These are phyloP conservation scores for Tetragonisca angustula DNA, from an alignment of 2,888 invertebrate genomes.

Conservation along the genomic window DNA sequence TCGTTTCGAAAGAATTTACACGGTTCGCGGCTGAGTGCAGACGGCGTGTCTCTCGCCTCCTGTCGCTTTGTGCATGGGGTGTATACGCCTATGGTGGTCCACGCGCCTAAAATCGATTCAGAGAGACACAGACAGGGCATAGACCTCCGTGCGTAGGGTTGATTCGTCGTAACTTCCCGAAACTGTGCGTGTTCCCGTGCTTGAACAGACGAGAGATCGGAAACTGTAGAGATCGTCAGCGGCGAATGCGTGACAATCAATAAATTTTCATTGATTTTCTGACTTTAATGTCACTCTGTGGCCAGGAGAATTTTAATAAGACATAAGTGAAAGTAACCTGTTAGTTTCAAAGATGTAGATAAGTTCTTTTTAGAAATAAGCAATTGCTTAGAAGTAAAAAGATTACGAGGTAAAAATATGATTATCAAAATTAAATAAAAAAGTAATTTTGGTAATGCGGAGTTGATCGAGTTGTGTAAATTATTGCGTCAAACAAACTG, in stretches of 20 bases:
- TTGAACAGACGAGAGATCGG: neutral
- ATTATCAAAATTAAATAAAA: neutral
- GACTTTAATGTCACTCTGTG: neutral
- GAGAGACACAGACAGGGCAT: constrained; percentile 78
- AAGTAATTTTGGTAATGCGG: neutral
- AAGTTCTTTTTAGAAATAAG: no score
- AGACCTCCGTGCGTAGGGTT: constrained; percentile 73
- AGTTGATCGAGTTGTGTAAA: no score
- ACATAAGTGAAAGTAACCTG: neutral
- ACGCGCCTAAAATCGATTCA: constrained; percentile 80
- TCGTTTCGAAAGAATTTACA: constrained; percentile 27
- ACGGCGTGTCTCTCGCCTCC: constrained; percentile 31
- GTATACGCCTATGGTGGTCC: constrained; percentile 76
- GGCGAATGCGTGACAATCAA: neutral
- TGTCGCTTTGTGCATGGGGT: constrained; percentile 44
- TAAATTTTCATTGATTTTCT: neutral
- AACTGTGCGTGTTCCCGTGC: neutral
- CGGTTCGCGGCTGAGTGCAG: constrained; percentile 16
- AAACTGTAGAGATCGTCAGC: neutral
- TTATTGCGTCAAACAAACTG: no score
- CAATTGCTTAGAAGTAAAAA: neutral
- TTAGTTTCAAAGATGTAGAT: neutral
- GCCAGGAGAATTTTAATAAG: neutral
- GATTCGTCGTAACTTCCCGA: constrained; percentile 72
- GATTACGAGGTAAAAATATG: neutral